Conservation (phyloP, 1,140 invertebrate genomes). For the Caenorhabditis latens region DNA sequence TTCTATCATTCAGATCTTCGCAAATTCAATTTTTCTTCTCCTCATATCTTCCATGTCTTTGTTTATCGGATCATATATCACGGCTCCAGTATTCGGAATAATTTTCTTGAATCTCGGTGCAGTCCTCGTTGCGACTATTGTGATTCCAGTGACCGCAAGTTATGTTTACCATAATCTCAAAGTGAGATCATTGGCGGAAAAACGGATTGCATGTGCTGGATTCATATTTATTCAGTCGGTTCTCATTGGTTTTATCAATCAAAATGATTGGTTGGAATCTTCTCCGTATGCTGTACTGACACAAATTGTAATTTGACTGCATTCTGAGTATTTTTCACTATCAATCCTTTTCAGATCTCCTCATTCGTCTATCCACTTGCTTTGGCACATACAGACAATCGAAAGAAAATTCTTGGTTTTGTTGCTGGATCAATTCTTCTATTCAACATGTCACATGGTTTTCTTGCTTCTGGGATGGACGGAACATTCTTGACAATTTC, state of each 20-base stretch:
- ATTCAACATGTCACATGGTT: neutral
- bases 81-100: slow-evolving; percentile 7
- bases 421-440: slow-evolving; percentile 16
- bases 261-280: slow-evolving; percentile 9
- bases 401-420: neutral
- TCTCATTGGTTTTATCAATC: slow-evolving; percentile 18
- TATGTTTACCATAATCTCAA: slow-evolving; percentile 7
- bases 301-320: neutral
- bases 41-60: neutral
- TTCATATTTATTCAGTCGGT: neutral
- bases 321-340: neutral
- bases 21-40: slow-evolving; percentile 6
- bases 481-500: neutral
- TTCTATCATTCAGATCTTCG: neutral
- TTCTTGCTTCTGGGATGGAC: neutral
- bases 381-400: neutral
- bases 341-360: neutral
- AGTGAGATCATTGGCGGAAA: slow-evolving; percentile 25
- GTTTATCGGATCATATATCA: slow-evolving; percentile 23
- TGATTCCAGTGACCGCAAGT: neutral
- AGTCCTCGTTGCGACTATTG: neutral
- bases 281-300: neutral
- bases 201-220: slow-evolving; percentile 1
- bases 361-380: slow-evolving; percentile 15
- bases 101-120: slow-evolving; percentile 1